Conservation (phyloP, 2,113 vertebrate species). For the Erythrocebus patas region DNA sequence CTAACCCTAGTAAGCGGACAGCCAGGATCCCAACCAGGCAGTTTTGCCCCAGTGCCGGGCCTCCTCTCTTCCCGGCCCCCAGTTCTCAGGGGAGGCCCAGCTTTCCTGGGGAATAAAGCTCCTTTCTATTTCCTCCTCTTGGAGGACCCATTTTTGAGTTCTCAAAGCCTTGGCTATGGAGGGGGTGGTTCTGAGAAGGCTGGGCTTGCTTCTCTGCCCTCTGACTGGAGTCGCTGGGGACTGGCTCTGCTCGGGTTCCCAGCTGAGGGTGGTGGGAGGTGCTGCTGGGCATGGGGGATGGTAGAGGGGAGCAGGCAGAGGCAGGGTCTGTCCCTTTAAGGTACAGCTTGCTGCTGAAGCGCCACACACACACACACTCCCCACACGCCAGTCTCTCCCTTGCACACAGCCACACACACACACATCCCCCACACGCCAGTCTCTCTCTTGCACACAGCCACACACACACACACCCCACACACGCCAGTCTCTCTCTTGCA, state of each 20-base stretch:
- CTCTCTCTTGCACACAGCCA: not conserved
- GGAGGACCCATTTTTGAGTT: not conserved
- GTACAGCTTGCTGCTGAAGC: constrained; percentile 36
- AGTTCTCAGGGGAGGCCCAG: not conserved
- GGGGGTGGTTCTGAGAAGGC: not conserved
- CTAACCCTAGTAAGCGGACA: not conserved
- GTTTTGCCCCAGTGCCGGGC: not conserved
- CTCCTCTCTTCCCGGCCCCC: not conserved
- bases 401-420: not conserved
- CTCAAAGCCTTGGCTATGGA: not conserved
- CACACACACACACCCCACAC: not conserved
- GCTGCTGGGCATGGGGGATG: not conserved
- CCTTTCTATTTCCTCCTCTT: not conserved
- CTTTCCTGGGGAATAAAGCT: not conserved
- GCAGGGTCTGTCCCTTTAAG: constrained; percentile 68
- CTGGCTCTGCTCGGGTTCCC: not conserved
- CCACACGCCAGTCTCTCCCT: not conserved
- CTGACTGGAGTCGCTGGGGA: not conserved
- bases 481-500: not conserved
- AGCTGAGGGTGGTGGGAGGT: not conserved
- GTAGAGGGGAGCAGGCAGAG: not conserved
- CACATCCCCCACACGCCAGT: not conserved
- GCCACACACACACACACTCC: not conserved
- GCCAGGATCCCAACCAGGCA: not conserved
- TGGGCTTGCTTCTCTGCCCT: not conserved